Evolutionary conservation across 1,140 invertebrate species (phyloP).

Genomic region (Hyphantria cunea): DNA sequence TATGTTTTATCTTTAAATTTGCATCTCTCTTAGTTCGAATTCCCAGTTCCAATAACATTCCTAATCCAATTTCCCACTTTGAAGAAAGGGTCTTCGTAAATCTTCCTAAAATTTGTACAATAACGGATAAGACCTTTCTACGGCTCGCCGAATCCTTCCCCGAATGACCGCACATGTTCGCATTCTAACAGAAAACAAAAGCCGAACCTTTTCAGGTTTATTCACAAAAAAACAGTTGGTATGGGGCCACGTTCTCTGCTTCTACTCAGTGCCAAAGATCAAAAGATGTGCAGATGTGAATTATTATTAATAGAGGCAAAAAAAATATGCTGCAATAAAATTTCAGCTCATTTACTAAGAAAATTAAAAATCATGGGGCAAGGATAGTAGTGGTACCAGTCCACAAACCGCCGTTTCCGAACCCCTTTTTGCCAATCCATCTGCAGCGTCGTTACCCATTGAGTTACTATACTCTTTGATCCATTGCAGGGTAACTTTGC

Average conservation of each 20-base stretch:
- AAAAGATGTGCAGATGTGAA: background rate
- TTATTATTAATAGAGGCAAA: background rate
- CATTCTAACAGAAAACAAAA: slow-evolving; percentile 65
- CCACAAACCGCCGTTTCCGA: too few relatives aligned
- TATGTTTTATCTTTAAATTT: too few relatives aligned
- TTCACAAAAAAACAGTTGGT: slow-evolving; percentile 66
- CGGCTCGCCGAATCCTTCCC: slow-evolving; percentile 24
- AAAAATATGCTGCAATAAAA: background rate
- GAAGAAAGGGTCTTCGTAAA: background rate
- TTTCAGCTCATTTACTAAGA: too few relatives aligned
- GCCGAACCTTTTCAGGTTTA: slow-evolving; percentile 64
- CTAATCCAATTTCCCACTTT: too few relatives aligned
- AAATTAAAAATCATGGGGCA: too few relatives aligned
- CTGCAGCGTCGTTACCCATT: too few relatives aligned
- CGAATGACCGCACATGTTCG: slow-evolving; percentile 50
- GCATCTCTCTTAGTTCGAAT: too few relatives aligned
- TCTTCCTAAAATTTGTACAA: slow-evolving; percentile 6
- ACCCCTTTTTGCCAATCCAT: too few relatives aligned
- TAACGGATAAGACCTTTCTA: slow-evolving; percentile 15
- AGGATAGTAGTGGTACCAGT: too few relatives aligned
- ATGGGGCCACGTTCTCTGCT: slow-evolving; percentile 51
- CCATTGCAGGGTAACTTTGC: too few relatives aligned
- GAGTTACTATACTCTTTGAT: too few relatives aligned
- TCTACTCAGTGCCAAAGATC: slow-evolving; percentile 24
- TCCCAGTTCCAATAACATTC: too few relatives aligned